phyloP scores from a whole-genome alignment of 2,888 invertebrate species.

The Bombylius major region DNA sequence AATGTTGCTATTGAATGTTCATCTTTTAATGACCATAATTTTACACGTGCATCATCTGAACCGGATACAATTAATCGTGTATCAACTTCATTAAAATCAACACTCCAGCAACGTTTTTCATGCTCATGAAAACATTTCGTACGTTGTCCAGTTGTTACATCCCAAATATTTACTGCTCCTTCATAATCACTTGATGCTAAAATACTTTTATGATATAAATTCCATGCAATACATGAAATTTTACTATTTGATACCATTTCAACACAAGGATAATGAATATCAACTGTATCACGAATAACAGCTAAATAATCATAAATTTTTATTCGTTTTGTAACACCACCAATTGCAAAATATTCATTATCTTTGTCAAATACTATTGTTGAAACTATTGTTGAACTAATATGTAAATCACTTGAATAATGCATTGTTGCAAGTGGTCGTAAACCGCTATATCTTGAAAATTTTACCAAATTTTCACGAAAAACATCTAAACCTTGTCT shows the following conservation, averaged over 20 bases:
- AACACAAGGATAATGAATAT: constrained; percentile 82
- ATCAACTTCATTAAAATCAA: constrained; percentile 87
- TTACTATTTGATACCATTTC: constrained; percentile 89
- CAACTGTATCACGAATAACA: constrained; percentile 73
- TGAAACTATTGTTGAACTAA: constrained; percentile 73
- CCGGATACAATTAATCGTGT: constrained; percentile 82
- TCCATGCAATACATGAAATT: constrained; percentile 91
- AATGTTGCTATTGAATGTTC: constrained; percentile 78
- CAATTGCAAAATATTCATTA: constrained; percentile 89
- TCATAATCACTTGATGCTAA: constrained; percentile 90
- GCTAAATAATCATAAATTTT: constrained; percentile 84
- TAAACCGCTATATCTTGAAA: constrained; percentile 66
- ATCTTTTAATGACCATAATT: constrained; percentile 80
- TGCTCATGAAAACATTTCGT: constrained; percentile 75
- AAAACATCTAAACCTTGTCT: constrained; percentile 54
- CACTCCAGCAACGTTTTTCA: constrained; percentile 92
- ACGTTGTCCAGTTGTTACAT: constrained; percentile 63
- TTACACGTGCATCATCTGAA: constrained; percentile 85
- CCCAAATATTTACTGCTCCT: constrained; percentile 88
- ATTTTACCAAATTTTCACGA: constrained; percentile 72
- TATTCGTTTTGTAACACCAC: constrained; percentile 87
- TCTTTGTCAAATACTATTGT: constrained; percentile 95
- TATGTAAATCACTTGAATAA: constrained; percentile 80
- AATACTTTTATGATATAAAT: constrained; percentile 76
- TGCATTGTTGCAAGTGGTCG: constrained; percentile 75